Base-by-base conservation (phyloP, 2,113 vertebrate species). In the Ceyx melanurus region DNA sequence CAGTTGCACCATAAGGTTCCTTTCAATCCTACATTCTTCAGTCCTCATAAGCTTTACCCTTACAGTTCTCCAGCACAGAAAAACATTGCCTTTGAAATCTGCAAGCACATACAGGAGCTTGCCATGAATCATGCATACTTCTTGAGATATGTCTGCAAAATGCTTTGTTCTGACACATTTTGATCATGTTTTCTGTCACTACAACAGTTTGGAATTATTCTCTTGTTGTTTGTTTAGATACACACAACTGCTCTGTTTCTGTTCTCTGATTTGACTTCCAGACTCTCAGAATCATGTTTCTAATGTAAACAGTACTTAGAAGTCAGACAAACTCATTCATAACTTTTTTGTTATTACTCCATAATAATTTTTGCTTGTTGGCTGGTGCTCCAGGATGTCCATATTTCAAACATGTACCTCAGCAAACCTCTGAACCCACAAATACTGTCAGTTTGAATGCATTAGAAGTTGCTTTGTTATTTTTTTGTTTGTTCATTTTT, bases 131-230 rank as follows among this genome's bases (percentile, higher is more conserved):
- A 82, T 22, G 22, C 12, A 86, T 31, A 3, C 8, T 72, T 75
- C 53, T 82, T 75, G 40, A 87, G 48, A 87, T 23, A 64, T 40
- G 31, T 53, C 88, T 88, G 82, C 14, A 87, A 57, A 65, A 56
- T 19, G 20, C 57, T 91, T 91, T 87, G 42, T 79, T 95, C 88
- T 85, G 82, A 94, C 84, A 75, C 53, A 83, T 74, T 92, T 48
- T 90, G 65, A 86, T 77, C 10, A 8, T 67, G 51, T 1, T 66
- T 91, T 92, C 46, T 81, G 61, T 76, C 75, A 79, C 78, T 53
- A 54, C 23, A 82, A 57, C 57, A 43, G 58, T 76, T 53, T 46
- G 62, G 50, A 82, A 87, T 22, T 2, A 2, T 21, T 13, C 14
- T n/a, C 15, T 56, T 6, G 22, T 51, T 9, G 21, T 45, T 72